phyloP scores from a whole-genome alignment of 2,888 invertebrate genomes.

The Troglohyphantes excavatus region DNA sequence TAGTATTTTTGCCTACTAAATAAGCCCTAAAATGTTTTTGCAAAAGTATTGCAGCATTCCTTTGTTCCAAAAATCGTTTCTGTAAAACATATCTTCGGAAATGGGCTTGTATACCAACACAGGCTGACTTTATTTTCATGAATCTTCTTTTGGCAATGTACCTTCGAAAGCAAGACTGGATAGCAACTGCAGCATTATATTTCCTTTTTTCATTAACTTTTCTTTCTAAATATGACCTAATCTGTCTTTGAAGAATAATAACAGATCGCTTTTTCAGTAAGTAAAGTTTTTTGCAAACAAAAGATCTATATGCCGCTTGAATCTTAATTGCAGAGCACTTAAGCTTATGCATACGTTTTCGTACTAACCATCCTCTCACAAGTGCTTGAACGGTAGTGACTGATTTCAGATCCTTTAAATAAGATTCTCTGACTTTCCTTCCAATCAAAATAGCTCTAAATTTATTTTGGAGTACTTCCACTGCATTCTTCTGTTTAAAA shows the following conservation, averaged over 20 bases:
- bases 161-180: slow-evolving; percentile 21
- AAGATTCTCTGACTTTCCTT: neutral
- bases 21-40: neutral
- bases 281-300: slow-evolving; percentile 1
- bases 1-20: neutral
- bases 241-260: slow-evolving; percentile 12
- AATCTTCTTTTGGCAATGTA: slow-evolving; percentile 11
- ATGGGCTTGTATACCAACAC: slow-evolving; percentile 23
- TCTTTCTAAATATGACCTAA: neutral
- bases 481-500: slow-evolving; percentile 18
- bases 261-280: neutral
- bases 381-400: neutral
- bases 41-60: neutral
- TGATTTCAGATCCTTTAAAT: neutral
- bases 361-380: neutral
- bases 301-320: slow-evolving; percentile 57
- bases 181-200: slow-evolving; percentile 61
- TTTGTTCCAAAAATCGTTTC: slow-evolving; percentile 48
- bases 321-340: slow-evolving; percentile 54
- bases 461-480: neutral
- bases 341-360: neutral
- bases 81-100: slow-evolving; percentile 21
- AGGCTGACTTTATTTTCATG: slow-evolving; percentile 3
- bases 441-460: neutral
- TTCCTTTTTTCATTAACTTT: slow-evolving; percentile 18